Percentiles rank a stretch among this genome's conserved stretches.
phyloP scores from a whole-genome alignment of 2,797 vertebrate genomes.

The Neopelma chrysocephalum region DNA sequence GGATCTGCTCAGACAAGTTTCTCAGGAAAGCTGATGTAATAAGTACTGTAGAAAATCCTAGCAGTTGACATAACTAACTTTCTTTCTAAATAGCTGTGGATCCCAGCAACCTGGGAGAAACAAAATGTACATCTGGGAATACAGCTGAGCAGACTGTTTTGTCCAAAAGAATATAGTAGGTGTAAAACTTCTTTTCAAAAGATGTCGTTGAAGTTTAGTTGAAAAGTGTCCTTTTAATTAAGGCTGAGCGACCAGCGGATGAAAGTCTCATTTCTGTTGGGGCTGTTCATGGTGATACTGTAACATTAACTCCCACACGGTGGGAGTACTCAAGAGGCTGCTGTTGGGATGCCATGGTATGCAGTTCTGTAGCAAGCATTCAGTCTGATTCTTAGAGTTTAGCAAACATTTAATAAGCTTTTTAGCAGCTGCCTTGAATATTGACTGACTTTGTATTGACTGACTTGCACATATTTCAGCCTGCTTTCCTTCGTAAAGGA shows the following conservation, averaged over 20 bases:
- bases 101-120: background rate
- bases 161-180: background rate
- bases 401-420: background rate
- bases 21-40: slow-evolving; percentile 54
- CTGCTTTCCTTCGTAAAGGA: background rate
- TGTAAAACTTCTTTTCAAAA: slow-evolving; percentile 26
- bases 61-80: slow-evolving; percentile 3
- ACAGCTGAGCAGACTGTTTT: slow-evolving; percentile 1
- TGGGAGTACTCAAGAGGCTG: background rate
- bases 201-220: slow-evolving; percentile 7
- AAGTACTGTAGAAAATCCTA: slow-evolving; percentile 30
- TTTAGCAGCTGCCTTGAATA: background rate
- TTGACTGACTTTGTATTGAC: background rate
- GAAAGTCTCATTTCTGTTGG: background rate
- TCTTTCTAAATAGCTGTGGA: slow-evolving; percentile 13
- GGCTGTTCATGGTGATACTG: background rate
- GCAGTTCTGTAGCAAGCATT: background rate
- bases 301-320: background rate
- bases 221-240: slow-evolving; percentile 5
- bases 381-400: background rate
- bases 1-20: slow-evolving; percentile 53
- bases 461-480: background rate
- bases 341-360: background rate
- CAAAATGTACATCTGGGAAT: background rate
- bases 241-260: background rate